Base-by-base conservation (phyloP, 1,140 invertebrate species). In the Lepidostoma basale region DNA sequence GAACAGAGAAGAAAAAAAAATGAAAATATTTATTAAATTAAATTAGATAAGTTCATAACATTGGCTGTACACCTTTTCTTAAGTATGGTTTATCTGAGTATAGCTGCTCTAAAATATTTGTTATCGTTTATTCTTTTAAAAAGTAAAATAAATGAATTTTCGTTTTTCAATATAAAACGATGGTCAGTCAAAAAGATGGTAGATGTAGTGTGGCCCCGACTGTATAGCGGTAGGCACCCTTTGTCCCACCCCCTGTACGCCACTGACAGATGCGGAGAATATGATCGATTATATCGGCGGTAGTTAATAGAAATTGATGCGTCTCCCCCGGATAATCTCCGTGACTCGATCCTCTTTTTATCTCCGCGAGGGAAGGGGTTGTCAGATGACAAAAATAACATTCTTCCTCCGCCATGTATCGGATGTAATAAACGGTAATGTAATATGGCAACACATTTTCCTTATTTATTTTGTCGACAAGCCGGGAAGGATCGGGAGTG, bases 231-330 rank as follows among this genome's bases (percentile, higher is more conserved):
- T 9, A 36, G 33, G 33, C 33, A 36, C 47, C 47, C 47, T 1
- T 18, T 14, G 12, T 22, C n/a, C 20, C 33, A 14, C 58, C 10
- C 59, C 40, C 39, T 4, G 12, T 12, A 18, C 42, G 45, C 26
- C 30, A 39, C 20, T 28, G 62, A 52, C 25, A 52, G 62, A 64
- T 30, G 44, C 44, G 18, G 25, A 26, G 45, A 63, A 28, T 36
- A 64, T 64, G 62, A 64, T 64, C 62, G 62, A 64, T 64, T 64
- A 63, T 63, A 45, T 39, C 44, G 45, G 20, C 23, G 45, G 30
- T 64, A 64, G 44, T 62, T 45, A 47, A 64, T 49, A 64, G 44
- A 64, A 64, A 64, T 52, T 64, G 62, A 64, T 64, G 42, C 60
- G 36, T 39, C 39, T 25, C 59, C 30, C 40, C 47, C 30, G 45